Conservation (phyloP, 2,888 invertebrate genomes). For the Orchesellides sinensis region DNA sequence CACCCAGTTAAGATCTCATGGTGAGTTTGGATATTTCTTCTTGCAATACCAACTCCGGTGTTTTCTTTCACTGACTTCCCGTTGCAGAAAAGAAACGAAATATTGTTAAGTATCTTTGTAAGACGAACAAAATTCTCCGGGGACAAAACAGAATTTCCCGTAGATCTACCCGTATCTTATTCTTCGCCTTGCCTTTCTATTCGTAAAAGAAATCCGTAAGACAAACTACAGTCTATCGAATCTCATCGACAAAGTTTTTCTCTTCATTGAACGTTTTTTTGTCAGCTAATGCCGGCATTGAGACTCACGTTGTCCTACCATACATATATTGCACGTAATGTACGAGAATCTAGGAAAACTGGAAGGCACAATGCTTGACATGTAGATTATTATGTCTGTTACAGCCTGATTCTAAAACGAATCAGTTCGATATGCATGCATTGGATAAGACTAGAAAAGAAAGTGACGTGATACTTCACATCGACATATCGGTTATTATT, state of each 20-base stretch:
- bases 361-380: slow-evolving; percentile 15
- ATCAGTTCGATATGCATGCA: too few relatives aligned
- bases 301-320: slow-evolving; percentile 2
- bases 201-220: neutral
- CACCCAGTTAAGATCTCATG: neutral
- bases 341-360: neutral
- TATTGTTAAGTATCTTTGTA: neutral
- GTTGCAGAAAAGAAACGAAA: neutral
- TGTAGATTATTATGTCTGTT: neutral
- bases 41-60: neutral
- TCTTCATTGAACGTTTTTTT: slow-evolving; percentile 1
- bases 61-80: neutral
- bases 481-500: neutral
- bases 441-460: neutral
- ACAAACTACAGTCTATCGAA: slow-evolving; percentile 17
- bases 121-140: neutral
- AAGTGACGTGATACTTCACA: slow-evolving; percentile 12
- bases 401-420: neutral
- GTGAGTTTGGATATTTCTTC: neutral
- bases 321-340: too few relatives aligned
- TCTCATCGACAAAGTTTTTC: slow-evolving; percentile 1
- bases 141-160: neutral
- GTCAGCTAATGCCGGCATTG: neutral
- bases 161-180: neutral
- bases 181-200: neutral